A percentile compares a stretch with the other conserved stretches of the same genome.
phyloP scores from a whole-genome alignment of 2,113 vertebrate genomes.

The Alexandromys fortis region DNA sequence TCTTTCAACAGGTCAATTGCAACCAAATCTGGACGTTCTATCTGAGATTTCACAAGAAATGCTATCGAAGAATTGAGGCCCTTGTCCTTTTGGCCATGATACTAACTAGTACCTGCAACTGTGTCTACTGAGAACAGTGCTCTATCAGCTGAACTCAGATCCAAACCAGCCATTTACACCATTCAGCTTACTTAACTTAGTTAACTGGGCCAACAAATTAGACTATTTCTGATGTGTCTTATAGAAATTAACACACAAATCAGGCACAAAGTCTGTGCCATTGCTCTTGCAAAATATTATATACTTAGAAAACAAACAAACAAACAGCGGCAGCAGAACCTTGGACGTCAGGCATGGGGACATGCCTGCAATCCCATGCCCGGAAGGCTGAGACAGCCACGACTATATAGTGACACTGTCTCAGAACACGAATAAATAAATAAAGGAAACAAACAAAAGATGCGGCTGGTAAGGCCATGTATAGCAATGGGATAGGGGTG shows the following conservation, averaged over 20 bases:
- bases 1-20: neutral
- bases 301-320: neutral
- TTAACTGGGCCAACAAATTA: constrained; percentile 54
- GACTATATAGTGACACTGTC: neutral
- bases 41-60: neutral
- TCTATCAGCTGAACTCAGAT: constrained; percentile 53
- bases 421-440: neutral
- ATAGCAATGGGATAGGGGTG: neutral
- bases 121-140: constrained; percentile 37
- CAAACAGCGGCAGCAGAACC: neutral
- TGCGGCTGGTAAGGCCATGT: neutral
- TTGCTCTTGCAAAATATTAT: neutral
- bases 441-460: neutral
- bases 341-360: neutral
- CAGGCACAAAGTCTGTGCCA: neutral
- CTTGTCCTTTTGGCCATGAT: neutral
- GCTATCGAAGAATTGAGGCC: neutral
- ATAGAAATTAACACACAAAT: constrained; percentile 11
- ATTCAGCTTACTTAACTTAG: constrained; percentile 61
- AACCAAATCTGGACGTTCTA: neutral
- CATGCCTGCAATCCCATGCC: neutral
- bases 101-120: neutral
- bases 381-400: neutral
- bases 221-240: constrained; percentile 38
- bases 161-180: constrained; percentile 27